Percentiles rank a stretch among this genome's conserved stretches.
Evolutionary conservation across 2,797 vertebrate genomes (phyloP).

Genomic region (Prunella strophiata): DNA sequence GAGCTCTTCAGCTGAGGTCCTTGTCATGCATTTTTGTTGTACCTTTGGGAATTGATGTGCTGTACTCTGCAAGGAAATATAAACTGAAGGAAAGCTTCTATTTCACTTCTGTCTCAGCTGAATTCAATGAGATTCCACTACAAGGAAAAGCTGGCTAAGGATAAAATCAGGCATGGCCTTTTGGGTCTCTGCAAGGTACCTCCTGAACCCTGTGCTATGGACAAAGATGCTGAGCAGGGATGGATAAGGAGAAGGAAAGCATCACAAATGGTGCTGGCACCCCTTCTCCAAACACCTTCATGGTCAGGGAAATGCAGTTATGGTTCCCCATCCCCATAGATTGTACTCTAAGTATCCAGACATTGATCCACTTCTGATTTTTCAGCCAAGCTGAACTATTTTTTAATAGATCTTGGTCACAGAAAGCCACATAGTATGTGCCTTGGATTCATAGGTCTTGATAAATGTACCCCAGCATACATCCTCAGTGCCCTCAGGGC

Average conservation of each 20-base stretch:
- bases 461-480: not conserved
- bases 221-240: not conserved
- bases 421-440: not conserved
- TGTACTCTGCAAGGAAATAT: not conserved
- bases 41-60: not conserved
- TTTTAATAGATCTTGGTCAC: not conserved
- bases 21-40: not conserved
- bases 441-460: not conserved
- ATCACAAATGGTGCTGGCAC: too few relatives aligned
- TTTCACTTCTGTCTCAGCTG: not conserved
- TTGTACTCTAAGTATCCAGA: not conserved
- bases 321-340: not conserved
- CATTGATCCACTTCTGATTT: not conserved
- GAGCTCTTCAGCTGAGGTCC: not conserved
- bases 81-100: not conserved
- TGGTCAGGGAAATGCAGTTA: not conserved
- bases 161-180: not conserved
- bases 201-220: not conserved
- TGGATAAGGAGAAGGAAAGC: not conserved
- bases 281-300: not conserved
- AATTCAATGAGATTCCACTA: not conserved
- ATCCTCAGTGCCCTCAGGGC: rapidly evolving
- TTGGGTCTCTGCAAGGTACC: not conserved
- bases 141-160: not conserved
- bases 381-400: not conserved